Base-by-base conservation (phyloP, 1,140 invertebrate genomes). In the Manduca sexta region DNA sequence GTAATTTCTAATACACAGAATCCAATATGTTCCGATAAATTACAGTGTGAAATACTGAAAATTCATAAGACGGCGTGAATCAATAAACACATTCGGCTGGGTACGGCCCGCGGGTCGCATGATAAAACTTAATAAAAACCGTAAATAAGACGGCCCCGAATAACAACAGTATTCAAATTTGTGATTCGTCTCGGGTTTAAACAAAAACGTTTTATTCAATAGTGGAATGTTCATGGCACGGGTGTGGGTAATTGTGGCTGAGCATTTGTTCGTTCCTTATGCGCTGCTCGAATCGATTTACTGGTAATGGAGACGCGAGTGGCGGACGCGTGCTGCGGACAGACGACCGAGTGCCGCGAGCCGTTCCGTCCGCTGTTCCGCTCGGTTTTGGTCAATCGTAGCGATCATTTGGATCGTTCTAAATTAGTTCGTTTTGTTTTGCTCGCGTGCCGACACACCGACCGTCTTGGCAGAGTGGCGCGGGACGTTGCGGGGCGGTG, bases 121-220 rank as follows among this genome's bases (percentile, higher is more conserved):
- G 80, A 73, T 65, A 70, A 53, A 46, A 13, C 37, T 44, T 60
- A 65, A 80, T 81, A 80, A 79, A 69, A 71, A 67, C 64, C 72
- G 67, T 74, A 73, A 76, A 72, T 71, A 69, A 74, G 66, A 77
- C 69, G 71, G 69, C 60, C 53, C 64, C 60, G 72, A 69, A 78
- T 74, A 82, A 77, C 67, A 75, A 80, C 75, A 78, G 66, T 82
- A 72, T 77, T 82, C 73, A 75, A 84, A 84, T 84, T 84, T 75
- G 49, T 72, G 47, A 84, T 84, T 82, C 74, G 78, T 55, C 59
- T 64, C 80, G 70, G 78, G 70, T 82, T 84, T 84, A 84, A 84
- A 84, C 80, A 82, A 80, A 77, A 84, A 82, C 80, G 80, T 74
- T 84, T 73, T 80, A 77, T 84, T 84, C 80, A 78, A 78, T 84